Base-by-base conservation (phyloP, 2,113 vertebrate species). In the Myotis yumanensis region DNA sequence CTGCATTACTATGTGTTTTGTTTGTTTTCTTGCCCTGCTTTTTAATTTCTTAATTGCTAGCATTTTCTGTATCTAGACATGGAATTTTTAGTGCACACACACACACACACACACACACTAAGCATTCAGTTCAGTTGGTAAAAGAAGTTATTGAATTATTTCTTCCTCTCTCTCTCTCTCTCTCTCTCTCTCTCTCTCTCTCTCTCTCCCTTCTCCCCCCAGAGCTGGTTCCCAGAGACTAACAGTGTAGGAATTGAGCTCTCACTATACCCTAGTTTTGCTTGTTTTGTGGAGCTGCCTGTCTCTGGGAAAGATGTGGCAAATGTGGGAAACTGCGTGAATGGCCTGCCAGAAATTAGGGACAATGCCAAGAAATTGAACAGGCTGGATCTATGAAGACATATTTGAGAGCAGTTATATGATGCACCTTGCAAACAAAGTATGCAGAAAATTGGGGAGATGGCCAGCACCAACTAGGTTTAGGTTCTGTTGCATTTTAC, bases 221-320 rank as follows among this genome's bases (percentile, higher is more conserved):
- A 40, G 35, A 54, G 11, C 11, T 71, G 12, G 7, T 52, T 25
- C 25, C 4, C 54, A 57, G 12, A 81, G 72, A 32, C 22, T 28
- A 0, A 25, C 20, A 40, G 4, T 4, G 1, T 40, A 35, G 23
- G 23, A 22, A 3, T 0, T 46, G 23, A 15, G 16, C 52, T 54
- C 30, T 89, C 37, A 17, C 18, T 84, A 0, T 48, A 22, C 35
- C 17, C 25, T 48, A 4, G 17, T 15, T 23, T 28, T 48, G 28
- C 37, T 72, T 37, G 3, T 57, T 17, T 37, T 30, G 3, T 17
- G 32, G 23, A 32, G 4, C 32, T 69, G 11, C 2, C 32, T 22
- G 10, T 59, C 72, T 48, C 57, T 80, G 43, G 4, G 3, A 79
- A 28, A 32, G 25, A 30, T 35, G 10, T 12, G 8, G 22, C 48